phyloP scores from a whole-genome alignment of 1,140 invertebrate genomes.

The Drosophila pruinosa region DNA sequence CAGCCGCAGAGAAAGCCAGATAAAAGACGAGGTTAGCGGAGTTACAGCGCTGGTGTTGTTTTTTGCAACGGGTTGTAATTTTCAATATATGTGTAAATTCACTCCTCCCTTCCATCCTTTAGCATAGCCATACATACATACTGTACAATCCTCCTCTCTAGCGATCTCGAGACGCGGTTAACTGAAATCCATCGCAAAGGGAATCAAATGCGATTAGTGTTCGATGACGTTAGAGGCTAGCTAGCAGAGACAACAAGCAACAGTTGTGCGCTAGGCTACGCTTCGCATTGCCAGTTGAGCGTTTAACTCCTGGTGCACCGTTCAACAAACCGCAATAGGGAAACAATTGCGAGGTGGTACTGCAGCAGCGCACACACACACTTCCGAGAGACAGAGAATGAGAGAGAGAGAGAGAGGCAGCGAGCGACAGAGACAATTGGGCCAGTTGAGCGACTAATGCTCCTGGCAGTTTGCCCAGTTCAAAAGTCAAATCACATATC shows the following conservation, averaged over 20 bases:
- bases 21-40: constrained; percentile 16
- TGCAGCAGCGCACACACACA: constrained; percentile 56
- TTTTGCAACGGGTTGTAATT: constrained; percentile 49
- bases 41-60: constrained; percentile 6
- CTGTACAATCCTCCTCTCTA: background rate
- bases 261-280: constrained; percentile 54
- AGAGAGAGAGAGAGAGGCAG: background rate
- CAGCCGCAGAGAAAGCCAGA: constrained; percentile 17
- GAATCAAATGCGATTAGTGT: constrained; percentile 81
- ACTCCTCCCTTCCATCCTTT: constrained; percentile 27
- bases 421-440: background rate
- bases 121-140: constrained; percentile 37
- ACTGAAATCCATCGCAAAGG: constrained; percentile 70
- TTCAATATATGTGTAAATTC: constrained; percentile 6
- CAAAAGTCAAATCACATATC: constrained; percentile 6
- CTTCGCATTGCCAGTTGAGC: constrained; percentile 65
- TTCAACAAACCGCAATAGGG: constrained; percentile 74
- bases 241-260: no score
- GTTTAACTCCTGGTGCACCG: constrained; percentile 72
- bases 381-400: constrained; percentile 1
- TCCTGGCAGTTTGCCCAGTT: constrained; percentile 12
- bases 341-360: constrained; percentile 77
- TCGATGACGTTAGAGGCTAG: constrained; percentile 60
- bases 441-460: constrained; percentile 38
- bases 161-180: constrained; percentile 1